phyloP scores from a whole-genome alignment of 1,140 invertebrate genomes.

The Maconellicoccus hirsutus region DNA sequence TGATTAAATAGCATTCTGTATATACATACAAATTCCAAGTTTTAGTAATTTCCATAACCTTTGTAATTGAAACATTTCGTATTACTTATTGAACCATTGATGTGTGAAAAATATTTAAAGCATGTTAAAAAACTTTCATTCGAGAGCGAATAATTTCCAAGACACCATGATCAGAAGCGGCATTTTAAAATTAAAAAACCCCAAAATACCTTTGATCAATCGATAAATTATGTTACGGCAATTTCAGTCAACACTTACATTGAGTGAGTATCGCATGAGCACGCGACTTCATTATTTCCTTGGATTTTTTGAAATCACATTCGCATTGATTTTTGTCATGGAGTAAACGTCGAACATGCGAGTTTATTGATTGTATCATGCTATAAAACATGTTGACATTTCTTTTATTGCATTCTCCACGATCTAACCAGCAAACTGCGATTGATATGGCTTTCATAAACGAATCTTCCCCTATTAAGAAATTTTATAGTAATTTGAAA shows the following conservation, averaged over 20 bases:
- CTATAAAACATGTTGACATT: constrained; percentile 85
- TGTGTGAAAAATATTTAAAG: not conserved
- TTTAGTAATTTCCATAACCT: not conserved
- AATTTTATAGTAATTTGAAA: not conserved
- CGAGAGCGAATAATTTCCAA: not conserved
- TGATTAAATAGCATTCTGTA: constrained; percentile 2
- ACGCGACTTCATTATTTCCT: constrained; percentile 62
- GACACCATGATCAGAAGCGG: not conserved
- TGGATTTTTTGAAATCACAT: constrained; percentile 70
- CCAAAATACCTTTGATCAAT: not conserved
- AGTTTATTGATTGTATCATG: constrained; percentile 87
- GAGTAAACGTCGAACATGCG: constrained; percentile 70
- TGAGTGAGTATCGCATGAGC: constrained; percentile 68
- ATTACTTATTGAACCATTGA: not conserved
- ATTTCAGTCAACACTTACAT: constrained; percentile 53
- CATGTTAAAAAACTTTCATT: not conserved
- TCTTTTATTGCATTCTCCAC: constrained; percentile 78
- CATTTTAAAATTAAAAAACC: not conserved
- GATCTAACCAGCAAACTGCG: constrained; percentile 78
- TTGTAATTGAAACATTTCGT: not conserved
- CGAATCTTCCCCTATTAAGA: constrained; percentile 48
- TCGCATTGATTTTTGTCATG: constrained; percentile 73
- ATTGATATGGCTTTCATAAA: constrained; percentile 64
- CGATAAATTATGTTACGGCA: not conserved
- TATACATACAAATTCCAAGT: not conserved